These are phyloP conservation scores for Palloptera scutellata DNA, from an alignment of 2,888 invertebrate species.

Conservation along the genomic window DNA sequence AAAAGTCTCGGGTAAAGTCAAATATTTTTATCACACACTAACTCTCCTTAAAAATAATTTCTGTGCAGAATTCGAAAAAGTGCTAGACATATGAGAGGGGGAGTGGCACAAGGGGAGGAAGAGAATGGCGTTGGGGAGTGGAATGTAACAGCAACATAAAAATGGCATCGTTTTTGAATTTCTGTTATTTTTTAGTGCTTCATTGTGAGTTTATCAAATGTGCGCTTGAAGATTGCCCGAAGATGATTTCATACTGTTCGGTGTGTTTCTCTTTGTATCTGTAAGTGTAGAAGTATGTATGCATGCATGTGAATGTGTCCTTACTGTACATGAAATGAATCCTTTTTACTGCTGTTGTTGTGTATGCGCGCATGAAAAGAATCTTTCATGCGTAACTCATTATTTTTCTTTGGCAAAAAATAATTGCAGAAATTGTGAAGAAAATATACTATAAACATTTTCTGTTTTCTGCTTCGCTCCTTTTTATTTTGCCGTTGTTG, in stretches of 20 bases:
- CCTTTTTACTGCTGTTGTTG: slow-evolving; percentile 43
- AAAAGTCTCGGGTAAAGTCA: slow-evolving; percentile 13
- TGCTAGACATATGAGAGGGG: not conserved
- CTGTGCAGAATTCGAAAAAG: slow-evolving; percentile 36
- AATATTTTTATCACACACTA: slow-evolving; percentile 24
- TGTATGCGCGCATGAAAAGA: slow-evolving; percentile 49
- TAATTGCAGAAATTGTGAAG: slow-evolving; percentile 35
- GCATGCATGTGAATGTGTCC: not conserved
- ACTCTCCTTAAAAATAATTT: slow-evolving; percentile 25
- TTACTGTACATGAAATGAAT: slow-evolving; percentile 44
- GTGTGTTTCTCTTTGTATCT: no score
- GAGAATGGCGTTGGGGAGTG: slow-evolving; percentile 11
- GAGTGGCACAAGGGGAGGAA: slow-evolving; percentile 1
- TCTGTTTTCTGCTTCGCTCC: not conserved
- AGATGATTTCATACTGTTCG: slow-evolving; percentile 16
- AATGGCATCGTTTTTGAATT: slow-evolving; percentile 8
- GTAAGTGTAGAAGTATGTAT: no score
- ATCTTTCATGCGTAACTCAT: slow-evolving; percentile 63
- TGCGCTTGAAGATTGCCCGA: slow-evolving; percentile 25
- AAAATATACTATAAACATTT: slow-evolving; percentile 8
- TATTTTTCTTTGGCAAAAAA: slow-evolving; percentile 50
- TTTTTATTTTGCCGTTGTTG: slow-evolving; percentile 10
- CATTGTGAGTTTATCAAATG: slow-evolving; percentile 9
- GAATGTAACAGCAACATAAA: not conserved
- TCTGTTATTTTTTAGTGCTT: slow-evolving; percentile 1